Base-by-base conservation (phyloP, 2,888 invertebrate genomes). In the Drosophila merina region DNA sequence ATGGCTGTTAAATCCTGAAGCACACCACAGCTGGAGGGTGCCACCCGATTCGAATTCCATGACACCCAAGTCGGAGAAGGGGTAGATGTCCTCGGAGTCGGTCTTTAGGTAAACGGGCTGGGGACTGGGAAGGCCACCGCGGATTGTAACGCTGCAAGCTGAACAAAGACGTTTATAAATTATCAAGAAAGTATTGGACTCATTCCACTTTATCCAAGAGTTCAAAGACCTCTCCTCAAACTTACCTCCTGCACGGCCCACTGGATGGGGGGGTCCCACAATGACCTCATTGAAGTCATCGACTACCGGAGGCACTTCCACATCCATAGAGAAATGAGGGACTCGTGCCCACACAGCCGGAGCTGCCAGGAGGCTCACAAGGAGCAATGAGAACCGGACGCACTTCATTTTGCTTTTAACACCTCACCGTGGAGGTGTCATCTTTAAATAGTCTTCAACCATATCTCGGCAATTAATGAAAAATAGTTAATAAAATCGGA, bases 91-190 rank as follows among this genome's bases (percentile, higher is more conserved):
- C n/a, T 75, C 77, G 9, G 90, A 86, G 4, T 92, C 89, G 1
- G 92, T 89, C 59, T 90, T 90, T 5, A 95, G 77, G 69, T 93
- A 92, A 14, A 95, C 92, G 0, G 95, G 94, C 80, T 94, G 94
- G 0, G 94, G 94, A 48, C 93, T 75, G 5, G 75, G 84, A 30
- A 90, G 63, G n/a, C 80, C 83, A 63, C 84, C 72, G n/a, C 85
- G 80, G 54, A 90, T 79, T 7, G 75, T 75, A 12, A 90, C 77
- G 49, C 59, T 78, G 60, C 90, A 89, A 12, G 55, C 89, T 89
- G 25, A 10, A 26, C 0, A 1, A 3, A 0, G 4, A 10, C 3
- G 40, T 20, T 36, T 20, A 52, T 28, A 10, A 40, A 42, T 14
- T 8, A 3, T 0, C 0, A n/a, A 10, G 33, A 33, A 33, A 33